phyloP scores from a whole-genome alignment of 2,113 vertebrate genomes.

The Ceratotherium simum region DNA sequence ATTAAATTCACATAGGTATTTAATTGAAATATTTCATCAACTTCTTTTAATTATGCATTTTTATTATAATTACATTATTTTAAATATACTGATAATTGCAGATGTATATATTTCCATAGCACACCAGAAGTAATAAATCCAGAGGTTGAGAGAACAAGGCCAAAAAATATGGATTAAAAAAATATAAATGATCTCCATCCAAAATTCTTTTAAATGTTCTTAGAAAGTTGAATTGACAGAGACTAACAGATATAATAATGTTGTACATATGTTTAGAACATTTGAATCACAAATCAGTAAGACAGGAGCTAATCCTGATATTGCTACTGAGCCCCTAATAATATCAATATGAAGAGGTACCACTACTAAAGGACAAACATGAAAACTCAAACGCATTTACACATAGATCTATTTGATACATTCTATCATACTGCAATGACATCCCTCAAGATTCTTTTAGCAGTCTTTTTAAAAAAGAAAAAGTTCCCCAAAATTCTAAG shows the following conservation, averaged over 20 bases:
- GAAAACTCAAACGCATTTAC: not conserved
- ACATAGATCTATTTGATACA: not conserved
- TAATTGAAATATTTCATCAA: slow-evolving; percentile 18
- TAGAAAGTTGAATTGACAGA: not conserved
- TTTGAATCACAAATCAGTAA: not conserved
- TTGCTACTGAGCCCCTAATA: not conserved
- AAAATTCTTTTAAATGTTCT: slow-evolving; percentile 46
- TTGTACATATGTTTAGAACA: not conserved
- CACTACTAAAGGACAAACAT: not conserved
- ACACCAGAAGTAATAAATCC: not conserved
- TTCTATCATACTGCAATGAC: not conserved
- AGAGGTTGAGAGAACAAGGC: not conserved
- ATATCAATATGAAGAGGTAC: not conserved
- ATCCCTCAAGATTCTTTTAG: not conserved
- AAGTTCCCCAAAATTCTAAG: slow-evolving; percentile 28
- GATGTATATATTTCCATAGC: not conserved
- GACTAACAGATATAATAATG: not conserved
- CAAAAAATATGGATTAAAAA: slow-evolving; percentile 18
- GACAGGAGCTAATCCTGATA: not conserved
- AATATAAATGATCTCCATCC: not conserved
- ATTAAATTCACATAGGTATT: not conserved
- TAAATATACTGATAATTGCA: not conserved
- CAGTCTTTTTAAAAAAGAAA: slow-evolving; percentile 35
- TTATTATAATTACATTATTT: slow-evolving; percentile 38
- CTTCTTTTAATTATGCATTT: slow-evolving; percentile 29